Base-by-base conservation (phyloP, 2,888 invertebrate genomes). In the Pachydiplax longipennis region DNA sequence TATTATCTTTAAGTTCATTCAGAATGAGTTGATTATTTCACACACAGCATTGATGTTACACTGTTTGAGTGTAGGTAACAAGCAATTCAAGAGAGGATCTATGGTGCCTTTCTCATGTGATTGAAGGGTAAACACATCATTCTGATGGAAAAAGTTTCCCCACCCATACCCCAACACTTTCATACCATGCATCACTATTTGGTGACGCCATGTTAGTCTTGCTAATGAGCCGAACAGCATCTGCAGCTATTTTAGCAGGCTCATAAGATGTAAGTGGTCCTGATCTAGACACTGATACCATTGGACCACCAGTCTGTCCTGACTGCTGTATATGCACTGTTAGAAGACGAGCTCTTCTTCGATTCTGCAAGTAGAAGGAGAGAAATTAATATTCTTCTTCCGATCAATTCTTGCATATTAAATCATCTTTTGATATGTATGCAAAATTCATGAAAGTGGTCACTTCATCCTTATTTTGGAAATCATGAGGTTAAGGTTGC, bases 341-440 rank as follows among this genome's bases (percentile, higher is more conserved):
- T 94, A 99, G 95, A 93, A 96, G 95, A 93, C 96, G 96, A 0
- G 98, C 98, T 58, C 95, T 95, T 90, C 99, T 95, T 92, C 97
- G 97, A 93, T 97, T 98, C 94, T 98, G 97, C 82, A 92, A 91
- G 48, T 91, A 92, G 53, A 90, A 53, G 1, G 10, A 2, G 22
- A 53, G 40, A 83, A 53, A 81, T 80, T 25, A 31, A 53, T 1
- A 48, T 18, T 87, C 61, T 80, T 8, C n/a, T n/a, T n/a, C n/a
- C n/a, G n/a, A n/a, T n/a, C n/a, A n/a, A n/a, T n/a, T n/a, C n/a
- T n/a, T n/a, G n/a, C n/a, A n/a, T n/a, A n/a, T n/a, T n/a, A n/a
- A n/a, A n/a, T n/a, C n/a, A n/a, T n/a, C n/a, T n/a, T n/a, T n/a
- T 37, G 37, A 37, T 4, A 4, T 37, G 2, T 4, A 37, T 37